Evolutionary conservation across 2,888 invertebrate genomes (phyloP).

Genomic region (Eulithis prunata): DNA sequence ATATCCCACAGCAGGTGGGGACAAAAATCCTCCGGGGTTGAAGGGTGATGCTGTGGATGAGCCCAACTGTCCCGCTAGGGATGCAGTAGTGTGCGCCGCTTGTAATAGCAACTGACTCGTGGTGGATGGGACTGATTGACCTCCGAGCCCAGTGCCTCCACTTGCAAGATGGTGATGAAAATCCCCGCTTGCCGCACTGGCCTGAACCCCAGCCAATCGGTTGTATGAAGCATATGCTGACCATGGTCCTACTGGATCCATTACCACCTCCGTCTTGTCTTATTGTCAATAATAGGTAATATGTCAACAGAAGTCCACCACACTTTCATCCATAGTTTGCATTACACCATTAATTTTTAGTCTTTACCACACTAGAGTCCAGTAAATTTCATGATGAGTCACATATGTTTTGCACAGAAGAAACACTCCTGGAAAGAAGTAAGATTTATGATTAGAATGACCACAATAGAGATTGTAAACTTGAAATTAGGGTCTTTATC

Average conservation of each 20-base stretch:
- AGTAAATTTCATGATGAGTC: conserved; percentile 68
- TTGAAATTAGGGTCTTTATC: conserved; percentile 22
- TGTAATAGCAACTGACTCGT: conserved; percentile 88
- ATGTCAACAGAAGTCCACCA: conserved; percentile 81
- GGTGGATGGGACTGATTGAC: conserved; percentile 85
- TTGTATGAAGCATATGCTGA: conserved; percentile 92
- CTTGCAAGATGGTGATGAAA: conserved; percentile 88
- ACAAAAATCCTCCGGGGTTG: conserved; percentile 89
- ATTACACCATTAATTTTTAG: conserved; percentile 64
- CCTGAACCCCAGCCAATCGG: conserved; percentile 89
- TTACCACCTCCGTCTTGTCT: conserved; percentile 84
- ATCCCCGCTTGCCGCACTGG: conserved; percentile 87
- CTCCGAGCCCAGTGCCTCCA: conserved; percentile 79
- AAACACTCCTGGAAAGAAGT: conserved; percentile 76
- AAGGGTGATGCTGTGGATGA: conserved; percentile 86
- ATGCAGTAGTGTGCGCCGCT: conserved; percentile 85
- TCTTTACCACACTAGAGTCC: conserved; percentile 65
- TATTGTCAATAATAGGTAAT: conserved; percentile 73
- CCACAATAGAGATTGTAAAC: conserved; percentile 45
- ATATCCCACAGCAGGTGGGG: conserved; percentile 90
- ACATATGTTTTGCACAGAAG: conserved; percentile 61
- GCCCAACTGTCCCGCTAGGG: conserved; percentile 86
- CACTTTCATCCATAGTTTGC: conserved; percentile 83
- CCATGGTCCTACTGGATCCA: conserved; percentile 97
- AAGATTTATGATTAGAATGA: conserved; percentile 53